Base-by-base conservation (phyloP, 2,797 vertebrate genomes). In the Trachurus trachurus region DNA sequence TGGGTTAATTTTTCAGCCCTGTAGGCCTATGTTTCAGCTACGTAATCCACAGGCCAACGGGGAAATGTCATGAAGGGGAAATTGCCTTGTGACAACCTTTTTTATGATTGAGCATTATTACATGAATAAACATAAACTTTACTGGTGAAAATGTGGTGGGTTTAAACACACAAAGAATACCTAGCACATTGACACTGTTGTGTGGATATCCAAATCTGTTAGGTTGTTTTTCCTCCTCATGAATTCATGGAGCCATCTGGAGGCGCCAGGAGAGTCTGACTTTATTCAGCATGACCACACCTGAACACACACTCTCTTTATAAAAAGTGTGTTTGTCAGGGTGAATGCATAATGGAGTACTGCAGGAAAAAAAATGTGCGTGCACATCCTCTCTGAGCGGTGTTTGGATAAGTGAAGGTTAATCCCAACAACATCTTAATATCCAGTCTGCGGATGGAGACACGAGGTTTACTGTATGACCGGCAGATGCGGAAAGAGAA, bases 391-490 rank as follows among this genome's bases (percentile, higher is more conserved):
- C 21, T 9, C 16, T 17, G 34, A 63, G 12, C 70, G 44, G 21
- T 19, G 26, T 37, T 70, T 65, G 54, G 56, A 79, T 34, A 45
- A 58, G 16, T 34, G 66, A 73, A 73, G 78, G 29, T 85, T 73
- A 71, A 80, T 69, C 71, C 59, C 39, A 54, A 34, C 29, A 61
- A 44, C 5, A 1, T 58, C 49, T 79, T 73, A 2, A 66, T 82
- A 75, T 86, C 62, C 69, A 80, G 56, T 44, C 70, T 52, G 49
- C 13, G 52, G 67, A 79, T 22, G 62, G 50, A 85, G 85, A 84
- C 91, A 90, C 82, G 80, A 87, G 88, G 81, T 90, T 83, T 61
- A 67, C 80, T 56, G 87, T 80, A 76, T 84, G 90, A 90, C 78
- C 73, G 8, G 74, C 80, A 73, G 78, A 87, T 29, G 71, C 31